Percentiles rank a stretch among this genome's conserved stretches.
Conservation (phyloP, 92 coral and sea anemone genomes). For the Virgularia gustaviana region DNA sequence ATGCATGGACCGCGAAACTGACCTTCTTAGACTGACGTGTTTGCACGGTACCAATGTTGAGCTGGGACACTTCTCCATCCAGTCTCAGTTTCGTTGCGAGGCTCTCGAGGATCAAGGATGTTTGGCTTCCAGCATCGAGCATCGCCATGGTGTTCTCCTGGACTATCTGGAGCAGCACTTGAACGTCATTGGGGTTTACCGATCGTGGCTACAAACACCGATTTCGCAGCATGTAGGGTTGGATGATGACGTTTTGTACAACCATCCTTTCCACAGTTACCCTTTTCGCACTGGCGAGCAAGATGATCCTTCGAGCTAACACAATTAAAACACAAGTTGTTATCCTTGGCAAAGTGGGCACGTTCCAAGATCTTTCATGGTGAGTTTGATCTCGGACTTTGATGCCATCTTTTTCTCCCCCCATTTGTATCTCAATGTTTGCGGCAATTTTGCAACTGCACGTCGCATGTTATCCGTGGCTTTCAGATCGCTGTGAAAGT, state of each 20-base stretch:
- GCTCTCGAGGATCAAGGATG: constrained; percentile 41
- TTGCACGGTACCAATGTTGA: constrained; percentile 48
- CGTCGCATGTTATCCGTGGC: constrained; percentile 49
- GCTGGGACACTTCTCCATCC: constrained; percentile 33
- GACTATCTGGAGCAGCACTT: constrained; percentile 57
- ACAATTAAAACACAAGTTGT: constrained; percentile 34
- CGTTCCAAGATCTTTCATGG: constrained; percentile 44
- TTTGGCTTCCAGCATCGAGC: constrained; percentile 57
- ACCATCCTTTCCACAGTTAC: constrained; percentile 32
- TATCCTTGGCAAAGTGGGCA: constrained; percentile 45
- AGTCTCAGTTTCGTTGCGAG: constrained; percentile 45
- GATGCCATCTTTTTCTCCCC: constrained; percentile 52
- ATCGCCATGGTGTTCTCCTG: constrained; percentile 49
- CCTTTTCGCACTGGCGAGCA: constrained; percentile 26
- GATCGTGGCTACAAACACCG: constrained; percentile 20
- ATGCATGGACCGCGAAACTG: constrained; percentile 37
- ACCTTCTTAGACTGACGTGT: constrained; percentile 45
- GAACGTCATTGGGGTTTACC: constrained; percentile 26
- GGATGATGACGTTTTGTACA: constrained; percentile 50
- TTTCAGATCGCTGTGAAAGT: constrained; percentile 32
- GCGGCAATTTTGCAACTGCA: constrained; percentile 45
- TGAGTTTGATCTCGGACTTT: constrained; percentile 2
- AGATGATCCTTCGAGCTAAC: constrained; percentile 39
- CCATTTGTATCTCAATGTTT: constrained; percentile 35
- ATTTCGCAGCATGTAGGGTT: constrained; percentile 44